phyloP scores from a whole-genome alignment of 2,888 invertebrate genomes.

The Philhelius pedissequus region DNA sequence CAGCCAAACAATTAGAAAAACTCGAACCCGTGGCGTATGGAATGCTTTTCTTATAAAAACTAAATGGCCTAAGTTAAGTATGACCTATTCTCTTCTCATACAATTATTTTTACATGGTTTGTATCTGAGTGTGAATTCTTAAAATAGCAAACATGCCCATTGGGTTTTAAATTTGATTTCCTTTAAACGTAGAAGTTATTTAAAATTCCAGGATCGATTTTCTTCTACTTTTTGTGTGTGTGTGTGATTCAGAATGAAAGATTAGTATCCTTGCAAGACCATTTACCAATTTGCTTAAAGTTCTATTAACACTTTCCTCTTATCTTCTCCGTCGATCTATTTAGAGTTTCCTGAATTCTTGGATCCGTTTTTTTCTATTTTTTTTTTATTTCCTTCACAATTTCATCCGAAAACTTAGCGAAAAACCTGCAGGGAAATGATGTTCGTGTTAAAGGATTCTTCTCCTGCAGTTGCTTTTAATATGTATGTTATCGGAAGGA shows the following conservation, averaged over 20 bases:
- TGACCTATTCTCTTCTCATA: not conserved
- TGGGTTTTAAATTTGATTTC: not conserved
- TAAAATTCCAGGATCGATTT: not conserved
- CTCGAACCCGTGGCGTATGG: not conserved
- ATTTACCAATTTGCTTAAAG: constrained; percentile 52
- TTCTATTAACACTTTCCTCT: constrained; percentile 23
- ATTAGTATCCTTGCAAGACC: constrained; percentile 15
- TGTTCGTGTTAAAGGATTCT: constrained; percentile 2
- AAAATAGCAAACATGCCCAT: not conserved
- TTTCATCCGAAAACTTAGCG: not conserved
- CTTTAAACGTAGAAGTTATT: not conserved
- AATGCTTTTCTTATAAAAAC: not conserved
- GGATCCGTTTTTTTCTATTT: not conserved
- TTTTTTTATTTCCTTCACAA: constrained; percentile 53
- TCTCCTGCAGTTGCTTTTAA: not conserved
- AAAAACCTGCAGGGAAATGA: constrained; percentile 17
- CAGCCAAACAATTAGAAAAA: too few species aligned
- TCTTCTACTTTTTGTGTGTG: not conserved
- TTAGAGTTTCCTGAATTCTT: constrained; percentile 36
- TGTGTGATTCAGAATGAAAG: not conserved
- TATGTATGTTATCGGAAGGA: constrained; percentile 31
- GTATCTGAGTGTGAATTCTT: too few species aligned
- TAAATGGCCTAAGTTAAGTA: not conserved
- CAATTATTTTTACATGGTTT: too few species aligned
- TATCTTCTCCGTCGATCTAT: not conserved